These are phyloP conservation scores for Clivina fossor DNA, from an alignment of 2,888 invertebrate species.

Conservation along the genomic window DNA sequence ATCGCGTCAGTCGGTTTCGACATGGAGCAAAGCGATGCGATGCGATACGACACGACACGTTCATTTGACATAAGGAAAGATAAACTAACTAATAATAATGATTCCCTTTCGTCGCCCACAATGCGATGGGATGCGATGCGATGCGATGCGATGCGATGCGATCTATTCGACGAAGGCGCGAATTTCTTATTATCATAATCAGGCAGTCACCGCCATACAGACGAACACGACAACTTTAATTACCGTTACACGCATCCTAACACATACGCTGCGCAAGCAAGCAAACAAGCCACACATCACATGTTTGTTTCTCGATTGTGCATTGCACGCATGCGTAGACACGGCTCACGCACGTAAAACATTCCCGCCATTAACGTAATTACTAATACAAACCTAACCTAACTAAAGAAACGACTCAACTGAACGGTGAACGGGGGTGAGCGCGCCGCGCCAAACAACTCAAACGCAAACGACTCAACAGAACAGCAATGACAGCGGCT, in stretches of 20 bases:
- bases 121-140: slow-evolving; percentile 2
- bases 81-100: slow-evolving; percentile 18
- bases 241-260: no score
- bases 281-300: no score
- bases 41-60: not conserved
- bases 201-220: not conserved
- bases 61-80: slow-evolving; percentile 2
- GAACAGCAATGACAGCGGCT: not conserved
- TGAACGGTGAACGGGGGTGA: no score
- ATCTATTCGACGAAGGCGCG: no score
- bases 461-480: no score
- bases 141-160: not conserved
- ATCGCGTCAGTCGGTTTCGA: no score
- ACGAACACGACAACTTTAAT: no score
- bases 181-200: slow-evolving; percentile 17
- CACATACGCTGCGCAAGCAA: no score
- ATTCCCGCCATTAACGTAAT: not conserved
- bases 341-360: not conserved
- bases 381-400: not conserved
- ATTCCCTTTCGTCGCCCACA: slow-evolving; percentile 11
- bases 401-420: no score
- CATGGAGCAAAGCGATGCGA: not conserved
- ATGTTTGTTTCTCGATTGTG: no score
- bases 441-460: no score
- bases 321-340: not conserved